Conservation (phyloP, 2,888 invertebrate species). For the Nephrocerus scutellatus region DNA sequence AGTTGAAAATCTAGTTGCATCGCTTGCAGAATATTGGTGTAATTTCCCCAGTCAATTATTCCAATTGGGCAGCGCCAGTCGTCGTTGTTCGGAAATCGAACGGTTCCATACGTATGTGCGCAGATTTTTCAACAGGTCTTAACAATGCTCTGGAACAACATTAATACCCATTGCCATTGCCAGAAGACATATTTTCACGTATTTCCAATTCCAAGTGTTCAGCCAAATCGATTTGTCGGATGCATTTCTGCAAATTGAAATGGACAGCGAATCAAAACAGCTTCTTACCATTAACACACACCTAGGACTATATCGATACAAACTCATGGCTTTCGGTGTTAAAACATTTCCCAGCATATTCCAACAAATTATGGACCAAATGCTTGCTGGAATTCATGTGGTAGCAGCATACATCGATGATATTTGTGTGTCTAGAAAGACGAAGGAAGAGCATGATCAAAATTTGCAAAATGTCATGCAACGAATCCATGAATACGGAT, state of each 20-base stretch:
- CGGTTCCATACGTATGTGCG: constrained; percentile 22
- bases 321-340: constrained; percentile 16
- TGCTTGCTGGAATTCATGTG: constrained; percentile 16
- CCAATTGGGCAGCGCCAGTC: constrained; percentile 24
- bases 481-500: too few relatives aligned
- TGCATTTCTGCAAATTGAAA: constrained; percentile 23
- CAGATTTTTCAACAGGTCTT: constrained; percentile 23
- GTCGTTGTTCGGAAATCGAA: constrained; percentile 19
- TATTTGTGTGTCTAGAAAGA: constrained; percentile 15
- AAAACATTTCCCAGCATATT: constrained; percentile 21
- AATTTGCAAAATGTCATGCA: too few relatives aligned
- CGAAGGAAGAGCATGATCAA: too few relatives aligned
- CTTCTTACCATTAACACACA: constrained; percentile 20
- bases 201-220: constrained; percentile 9
- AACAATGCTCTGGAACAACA: constrained; percentile 22
- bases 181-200: constrained; percentile 21
- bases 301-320: constrained; percentile 18
- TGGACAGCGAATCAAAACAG: constrained; percentile 20
- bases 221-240: constrained; percentile 19
- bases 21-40: constrained; percentile 15
- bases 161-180: constrained; percentile 20
- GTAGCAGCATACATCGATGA: too few relatives aligned
- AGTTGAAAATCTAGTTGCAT: constrained; percentile 15
- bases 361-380: constrained; percentile 18
- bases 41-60: constrained; percentile 20